Conservation (phyloP, 2,888 invertebrate species). For the Napeogenes sylphis region DNA sequence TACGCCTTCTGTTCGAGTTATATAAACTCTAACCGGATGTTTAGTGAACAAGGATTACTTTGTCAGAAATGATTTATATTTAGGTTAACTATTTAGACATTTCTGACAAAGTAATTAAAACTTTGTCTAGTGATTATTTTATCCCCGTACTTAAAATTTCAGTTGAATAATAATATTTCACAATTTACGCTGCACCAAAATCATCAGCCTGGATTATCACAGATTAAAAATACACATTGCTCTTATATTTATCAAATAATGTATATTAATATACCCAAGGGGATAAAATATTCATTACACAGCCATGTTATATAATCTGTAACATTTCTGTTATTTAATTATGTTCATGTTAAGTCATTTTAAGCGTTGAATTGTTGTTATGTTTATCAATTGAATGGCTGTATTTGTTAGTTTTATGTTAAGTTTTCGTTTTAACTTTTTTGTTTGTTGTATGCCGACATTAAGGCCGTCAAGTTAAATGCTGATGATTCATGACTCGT, state of each 20-base stretch:
- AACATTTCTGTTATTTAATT: constrained; percentile 34
- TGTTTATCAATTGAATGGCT: constrained; percentile 63
- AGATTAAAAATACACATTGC: neutral
- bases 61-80: constrained; percentile 10
- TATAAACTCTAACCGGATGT: constrained; percentile 45
- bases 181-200: constrained; percentile 22
- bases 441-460: constrained; percentile 64
- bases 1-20: constrained; percentile 52
- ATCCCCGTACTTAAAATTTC: constrained; percentile 33
- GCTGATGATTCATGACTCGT: constrained; percentile 9
- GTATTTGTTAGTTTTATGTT: constrained; percentile 78
- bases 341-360: constrained; percentile 61
- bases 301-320: constrained; percentile 40
- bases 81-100: constrained; percentile 2
- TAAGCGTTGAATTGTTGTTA: constrained; percentile 73
- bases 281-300: constrained; percentile 64
- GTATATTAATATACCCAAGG: constrained; percentile 35
- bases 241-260: constrained; percentile 32
- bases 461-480: constrained; percentile 56
- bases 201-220: no score
- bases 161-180: constrained; percentile 8
- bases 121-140: constrained; percentile 49
- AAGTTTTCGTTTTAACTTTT: constrained; percentile 72
- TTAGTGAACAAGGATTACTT: constrained; percentile 20
- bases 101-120: constrained; percentile 19